Evolutionary conservation across 2,797 vertebrate genomes (phyloP), one percentile per base, ranked within the genome.

Genomic region (Hypotaenidia philippensis): DNA sequence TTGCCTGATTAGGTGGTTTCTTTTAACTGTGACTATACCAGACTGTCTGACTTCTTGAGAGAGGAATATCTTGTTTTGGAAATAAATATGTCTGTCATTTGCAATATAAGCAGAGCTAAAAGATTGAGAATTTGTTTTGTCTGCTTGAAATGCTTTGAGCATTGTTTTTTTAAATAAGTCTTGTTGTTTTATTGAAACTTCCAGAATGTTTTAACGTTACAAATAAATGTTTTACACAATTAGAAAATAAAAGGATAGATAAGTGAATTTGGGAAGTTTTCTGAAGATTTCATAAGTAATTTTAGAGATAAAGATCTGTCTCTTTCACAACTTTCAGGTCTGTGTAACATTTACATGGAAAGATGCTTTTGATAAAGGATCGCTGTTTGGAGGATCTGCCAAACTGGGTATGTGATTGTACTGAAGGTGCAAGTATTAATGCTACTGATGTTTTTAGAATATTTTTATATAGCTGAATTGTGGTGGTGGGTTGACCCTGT

Each of bases 291-390:
- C 2, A 0, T 52, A 9, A 52, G 72, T 47, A 7, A 22, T 70
- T 89, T 79, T 49, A 57, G 40, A 55, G 22, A 59, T 68, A 32
- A 84, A 72, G 13, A 45, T 72, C 2, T 83, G 64, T 64, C 10
- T 92, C 71, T 87, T 83, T 50, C 34, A 6, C 36, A 36, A 83
- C 53, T 93, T 96, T 18, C 96, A 99, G 99, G 98, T 99, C 93
- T 99, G 99, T 97, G 97, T 99, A 97, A 99, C 99, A 27, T 99
- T 99, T 97, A 99, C 99, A 2, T 99, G 99, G 99, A 99, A 99
- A 97, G 99, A 99, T 98, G 99, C 99, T 77, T 99, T 99, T 97
- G 99, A 99, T 97, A 99, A 99, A 99, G 99, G 99, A 93, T 99
- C 99, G 2, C 98, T 99, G 66, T 99, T 99, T 91, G 99, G 99